These are phyloP conservation scores for Pygathrix nemaeus DNA, from an alignment of 2,113 vertebrate genomes.

Conservation along the genomic window DNA sequence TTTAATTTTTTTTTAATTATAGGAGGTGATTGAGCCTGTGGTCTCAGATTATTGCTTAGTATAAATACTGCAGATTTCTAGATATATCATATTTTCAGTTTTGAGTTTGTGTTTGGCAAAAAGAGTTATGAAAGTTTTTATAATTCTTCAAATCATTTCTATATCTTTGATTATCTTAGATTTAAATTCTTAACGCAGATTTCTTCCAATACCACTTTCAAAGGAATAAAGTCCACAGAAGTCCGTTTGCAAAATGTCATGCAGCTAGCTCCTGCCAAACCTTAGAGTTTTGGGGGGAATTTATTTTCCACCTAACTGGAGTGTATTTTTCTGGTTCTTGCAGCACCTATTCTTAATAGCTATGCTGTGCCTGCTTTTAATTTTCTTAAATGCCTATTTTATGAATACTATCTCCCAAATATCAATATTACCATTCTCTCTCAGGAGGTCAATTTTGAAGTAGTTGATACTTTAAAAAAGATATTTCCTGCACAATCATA, in stretches of 20 bases:
- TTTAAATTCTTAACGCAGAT: not conserved
- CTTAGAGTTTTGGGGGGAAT: not conserved
- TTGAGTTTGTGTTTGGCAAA: not conserved
- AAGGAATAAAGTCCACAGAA: not conserved
- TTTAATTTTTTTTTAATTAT: not conserved
- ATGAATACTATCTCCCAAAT: not conserved
- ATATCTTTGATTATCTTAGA: not conserved
- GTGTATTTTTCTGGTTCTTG: not conserved
- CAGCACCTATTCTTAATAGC: not conserved
- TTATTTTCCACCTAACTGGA: not conserved
- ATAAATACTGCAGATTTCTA: not conserved
- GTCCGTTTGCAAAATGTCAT: conserved; percentile 21
- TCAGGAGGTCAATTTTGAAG: not conserved
- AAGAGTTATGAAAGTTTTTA: not conserved
- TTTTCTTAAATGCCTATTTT: not conserved
- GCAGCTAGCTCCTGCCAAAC: not conserved
- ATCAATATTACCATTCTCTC: not conserved
- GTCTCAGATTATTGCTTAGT: not conserved
- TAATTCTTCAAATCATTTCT: not conserved
- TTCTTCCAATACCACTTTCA: not conserved
- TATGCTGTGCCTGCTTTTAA: not conserved
- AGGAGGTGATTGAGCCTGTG: not conserved
- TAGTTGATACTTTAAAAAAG: not conserved
- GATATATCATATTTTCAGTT: not conserved
- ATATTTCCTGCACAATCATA: not conserved